Percentiles rank a stretch among this genome's conserved stretches.
Conservation (phyloP, 2,113 vertebrate genomes). For the Mellivora capensis region DNA sequence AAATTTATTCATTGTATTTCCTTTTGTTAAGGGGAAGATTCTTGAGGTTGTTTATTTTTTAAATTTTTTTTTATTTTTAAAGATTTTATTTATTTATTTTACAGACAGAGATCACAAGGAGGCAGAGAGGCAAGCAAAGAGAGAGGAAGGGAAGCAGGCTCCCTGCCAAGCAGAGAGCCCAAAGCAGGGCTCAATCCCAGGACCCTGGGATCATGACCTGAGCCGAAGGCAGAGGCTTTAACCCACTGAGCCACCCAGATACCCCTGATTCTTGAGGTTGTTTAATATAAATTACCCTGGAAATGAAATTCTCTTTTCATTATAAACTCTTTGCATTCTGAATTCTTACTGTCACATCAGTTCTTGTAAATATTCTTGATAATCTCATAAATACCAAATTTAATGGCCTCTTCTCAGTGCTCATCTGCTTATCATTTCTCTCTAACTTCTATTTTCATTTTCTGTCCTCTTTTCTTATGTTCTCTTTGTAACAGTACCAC, state of each 20-base stretch:
- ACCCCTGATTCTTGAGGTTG: background rate
- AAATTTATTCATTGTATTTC: background rate
- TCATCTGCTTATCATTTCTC: background rate
- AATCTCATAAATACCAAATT: background rate
- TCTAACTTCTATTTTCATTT: background rate
- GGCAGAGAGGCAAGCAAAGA: too few species aligned
- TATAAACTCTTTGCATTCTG: background rate
- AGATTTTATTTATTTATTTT: too few species aligned
- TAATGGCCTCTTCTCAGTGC: background rate
- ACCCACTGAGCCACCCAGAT: too few species aligned
- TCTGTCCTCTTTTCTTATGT: background rate
- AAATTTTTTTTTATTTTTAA: too few species aligned
- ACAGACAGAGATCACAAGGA: too few species aligned
- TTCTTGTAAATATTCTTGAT: background rate
- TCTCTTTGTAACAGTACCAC: background rate
- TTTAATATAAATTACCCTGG: background rate
- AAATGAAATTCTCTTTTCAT: background rate
- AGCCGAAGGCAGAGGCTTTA: too few species aligned
- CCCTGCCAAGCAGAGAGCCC: too few species aligned
- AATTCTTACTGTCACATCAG: background rate
- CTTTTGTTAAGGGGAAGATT: background rate
- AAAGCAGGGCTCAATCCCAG: too few species aligned
- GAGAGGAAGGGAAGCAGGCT: too few species aligned
- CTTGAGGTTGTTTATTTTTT: background rate
- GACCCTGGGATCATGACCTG: too few species aligned